Percentiles rank a stretch among this genome's conserved stretches.
Evolutionary conservation across 2,113 vertebrate genomes (phyloP).

Genomic region (Terrapene triunguis): DNA sequence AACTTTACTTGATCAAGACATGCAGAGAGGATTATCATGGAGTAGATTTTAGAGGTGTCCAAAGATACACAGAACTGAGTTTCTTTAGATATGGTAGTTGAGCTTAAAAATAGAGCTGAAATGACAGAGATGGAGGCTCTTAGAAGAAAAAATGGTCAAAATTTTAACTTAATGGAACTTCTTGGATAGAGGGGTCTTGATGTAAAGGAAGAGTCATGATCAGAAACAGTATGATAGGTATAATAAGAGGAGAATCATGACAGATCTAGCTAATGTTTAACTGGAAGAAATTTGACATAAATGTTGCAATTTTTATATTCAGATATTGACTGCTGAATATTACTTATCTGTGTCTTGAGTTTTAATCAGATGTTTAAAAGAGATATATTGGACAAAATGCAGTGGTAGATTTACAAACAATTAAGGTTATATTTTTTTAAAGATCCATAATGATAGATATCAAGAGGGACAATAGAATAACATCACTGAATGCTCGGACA

Average conservation of each 20-base stretch:
- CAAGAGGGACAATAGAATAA: conserved; percentile 90
- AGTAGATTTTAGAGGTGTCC: not conserved
- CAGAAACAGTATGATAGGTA: not conserved
- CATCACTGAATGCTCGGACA: conserved; percentile 85
- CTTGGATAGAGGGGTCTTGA: not conserved
- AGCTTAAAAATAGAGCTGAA: not conserved
- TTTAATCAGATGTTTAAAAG: not conserved
- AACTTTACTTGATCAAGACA: not conserved
- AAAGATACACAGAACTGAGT: not conserved
- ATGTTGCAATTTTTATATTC: not conserved
- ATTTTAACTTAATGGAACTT: not conserved
- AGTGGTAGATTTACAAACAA: not conserved
- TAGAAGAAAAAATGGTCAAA: not conserved
- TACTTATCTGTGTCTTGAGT: not conserved
- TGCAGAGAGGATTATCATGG: not conserved
- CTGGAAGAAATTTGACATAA: not conserved
- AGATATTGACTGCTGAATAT: not conserved
- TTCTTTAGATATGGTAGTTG: not conserved
- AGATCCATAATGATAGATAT: conserved; percentile 95
- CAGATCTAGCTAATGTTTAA: not conserved
- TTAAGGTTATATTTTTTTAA: conserved; percentile 10
- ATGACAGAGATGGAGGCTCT: not conserved
- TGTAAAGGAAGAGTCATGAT: not conserved
- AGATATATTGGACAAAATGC: not conserved
- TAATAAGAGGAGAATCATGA: not conserved